Evolutionary conservation across 2,888 invertebrate genomes (phyloP).

Genomic region (Drosophila aldrichi): DNA sequence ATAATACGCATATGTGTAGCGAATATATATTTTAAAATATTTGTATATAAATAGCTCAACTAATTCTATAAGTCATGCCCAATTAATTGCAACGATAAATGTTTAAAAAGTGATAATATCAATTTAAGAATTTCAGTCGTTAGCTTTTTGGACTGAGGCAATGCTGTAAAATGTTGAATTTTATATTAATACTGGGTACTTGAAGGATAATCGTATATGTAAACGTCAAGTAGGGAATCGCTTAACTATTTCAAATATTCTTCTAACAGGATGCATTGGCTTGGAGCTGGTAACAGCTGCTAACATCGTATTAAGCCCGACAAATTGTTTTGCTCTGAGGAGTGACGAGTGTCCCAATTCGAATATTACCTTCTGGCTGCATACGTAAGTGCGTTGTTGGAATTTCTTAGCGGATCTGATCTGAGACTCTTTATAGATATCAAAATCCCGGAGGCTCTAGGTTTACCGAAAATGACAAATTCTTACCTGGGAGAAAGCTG

Average conservation of each 20-base stretch:
- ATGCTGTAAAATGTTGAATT: slow-evolving; percentile 7
- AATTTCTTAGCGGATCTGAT: neutral
- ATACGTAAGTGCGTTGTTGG: neutral
- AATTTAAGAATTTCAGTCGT: neutral
- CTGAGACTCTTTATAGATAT: neutral
- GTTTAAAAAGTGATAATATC: too few species aligned
- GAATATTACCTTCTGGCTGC: slow-evolving; percentile 9
- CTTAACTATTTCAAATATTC: neutral
- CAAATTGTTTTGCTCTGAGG: neutral
- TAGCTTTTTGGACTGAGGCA: neutral
- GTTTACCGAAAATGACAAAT: neutral
- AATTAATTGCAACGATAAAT: neutral
- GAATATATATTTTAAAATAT: neutral
- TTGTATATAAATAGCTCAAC: neutral
- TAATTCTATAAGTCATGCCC: neutral
- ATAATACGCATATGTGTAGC: neutral
- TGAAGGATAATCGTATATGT: neutral
- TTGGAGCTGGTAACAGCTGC: neutral
- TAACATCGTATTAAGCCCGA: accelerated
- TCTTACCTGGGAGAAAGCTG: neutral
- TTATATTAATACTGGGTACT: slow-evolving; percentile 13
- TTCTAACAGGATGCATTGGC: neutral
- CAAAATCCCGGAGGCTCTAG: accelerated
- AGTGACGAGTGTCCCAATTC: slow-evolving; percentile 3
- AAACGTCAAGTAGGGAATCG: neutral